These are phyloP conservation scores for Sphinx pinastri DNA, from an alignment of 2,888 invertebrate species.

Conservation along the genomic window DNA sequence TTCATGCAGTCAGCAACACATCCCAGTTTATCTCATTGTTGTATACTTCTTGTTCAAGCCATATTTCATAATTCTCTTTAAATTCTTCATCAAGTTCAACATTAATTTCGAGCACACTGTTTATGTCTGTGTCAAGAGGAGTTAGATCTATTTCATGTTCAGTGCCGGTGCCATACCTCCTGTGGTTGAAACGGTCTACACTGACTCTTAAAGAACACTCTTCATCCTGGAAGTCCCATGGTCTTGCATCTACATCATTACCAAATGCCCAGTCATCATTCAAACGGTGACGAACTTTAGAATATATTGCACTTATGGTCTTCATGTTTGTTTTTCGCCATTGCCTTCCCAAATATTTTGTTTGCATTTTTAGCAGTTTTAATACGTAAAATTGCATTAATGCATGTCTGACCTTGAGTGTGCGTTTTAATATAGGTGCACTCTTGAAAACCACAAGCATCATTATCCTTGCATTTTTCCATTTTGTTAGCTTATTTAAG, in stretches of 20 bases:
- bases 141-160: slow-evolving; percentile 85
- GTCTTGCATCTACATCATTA: slow-evolving; percentile 98
- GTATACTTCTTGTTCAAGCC: slow-evolving; percentile 99
- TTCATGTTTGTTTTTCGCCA: slow-evolving; percentile 99
- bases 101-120: slow-evolving; percentile 90
- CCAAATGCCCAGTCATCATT: slow-evolving; percentile 99
- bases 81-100: slow-evolving; percentile 96
- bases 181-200: slow-evolving; percentile 97
- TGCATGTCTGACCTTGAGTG: slow-evolving; percentile 96
- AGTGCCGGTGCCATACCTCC: slow-evolving; percentile 89
- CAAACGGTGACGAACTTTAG: slow-evolving; percentile 96
- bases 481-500: slow-evolving; percentile 98
- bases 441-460: slow-evolving; percentile 99
- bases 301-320: slow-evolving; percentile 99
- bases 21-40: slow-evolving; percentile 93
- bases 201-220: slow-evolving; percentile 96
- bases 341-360: slow-evolving; percentile 98
- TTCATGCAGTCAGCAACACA: slow-evolving; percentile 59
- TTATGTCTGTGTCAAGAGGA: slow-evolving; percentile 91
- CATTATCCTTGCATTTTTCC: slow-evolving; percentile 99
- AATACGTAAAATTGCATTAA: slow-evolving; percentile 99
- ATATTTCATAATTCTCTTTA: slow-evolving; percentile 95
- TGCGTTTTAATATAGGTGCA: slow-evolving; percentile 98
- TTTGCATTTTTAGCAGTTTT: slow-evolving; percentile 99
- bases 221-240: slow-evolving; percentile 99